Evolutionary conservation across 1,140 invertebrate genomes (phyloP).

Genomic region (Halesus radiatus): DNA sequence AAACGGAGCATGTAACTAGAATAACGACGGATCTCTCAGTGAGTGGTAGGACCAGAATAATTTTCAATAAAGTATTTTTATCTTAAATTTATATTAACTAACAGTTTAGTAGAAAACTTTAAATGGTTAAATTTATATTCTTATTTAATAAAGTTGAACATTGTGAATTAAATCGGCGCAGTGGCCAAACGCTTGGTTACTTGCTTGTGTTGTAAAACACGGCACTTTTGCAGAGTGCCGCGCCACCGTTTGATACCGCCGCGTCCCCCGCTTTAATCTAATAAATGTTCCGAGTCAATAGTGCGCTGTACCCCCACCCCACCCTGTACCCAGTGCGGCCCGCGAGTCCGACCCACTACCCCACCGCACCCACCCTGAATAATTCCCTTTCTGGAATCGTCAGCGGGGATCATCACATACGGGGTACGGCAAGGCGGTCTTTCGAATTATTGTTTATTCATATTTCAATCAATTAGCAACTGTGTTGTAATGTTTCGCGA

Average conservation of each 20-base stretch:
- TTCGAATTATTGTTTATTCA: neutral
- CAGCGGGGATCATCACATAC: constrained; percentile 36
- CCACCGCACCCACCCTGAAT: constrained; percentile 28
- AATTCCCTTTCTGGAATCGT: constrained; percentile 52
- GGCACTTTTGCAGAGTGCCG: constrained; percentile 12
- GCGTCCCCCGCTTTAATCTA: constrained; percentile 54
- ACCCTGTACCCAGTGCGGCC: constrained; percentile 18
- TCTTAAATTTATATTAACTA: too few species aligned
- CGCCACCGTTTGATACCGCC: constrained; percentile 18
- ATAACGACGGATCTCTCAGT: too few species aligned
- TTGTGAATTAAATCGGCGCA: neutral
- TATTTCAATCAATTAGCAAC: too few species aligned
- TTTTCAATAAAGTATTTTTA: too few species aligned
- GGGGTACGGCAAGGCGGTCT: neutral
- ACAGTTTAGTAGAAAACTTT: too few species aligned
- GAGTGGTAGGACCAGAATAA: too few species aligned
- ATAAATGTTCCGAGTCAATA: constrained; percentile 57
- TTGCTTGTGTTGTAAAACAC: constrained; percentile 12
- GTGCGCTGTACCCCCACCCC: neutral
- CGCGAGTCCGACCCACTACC: too few species aligned
- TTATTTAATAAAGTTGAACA: too few species aligned
- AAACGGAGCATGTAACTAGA: too few species aligned
- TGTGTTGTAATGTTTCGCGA: too few species aligned
- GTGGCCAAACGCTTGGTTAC: neutral
- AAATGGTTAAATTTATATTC: too few species aligned